These are phyloP conservation scores for Misgurnus mizolepis DNA, from an alignment of 2,113 vertebrate genomes.

Conservation along the genomic window DNA sequence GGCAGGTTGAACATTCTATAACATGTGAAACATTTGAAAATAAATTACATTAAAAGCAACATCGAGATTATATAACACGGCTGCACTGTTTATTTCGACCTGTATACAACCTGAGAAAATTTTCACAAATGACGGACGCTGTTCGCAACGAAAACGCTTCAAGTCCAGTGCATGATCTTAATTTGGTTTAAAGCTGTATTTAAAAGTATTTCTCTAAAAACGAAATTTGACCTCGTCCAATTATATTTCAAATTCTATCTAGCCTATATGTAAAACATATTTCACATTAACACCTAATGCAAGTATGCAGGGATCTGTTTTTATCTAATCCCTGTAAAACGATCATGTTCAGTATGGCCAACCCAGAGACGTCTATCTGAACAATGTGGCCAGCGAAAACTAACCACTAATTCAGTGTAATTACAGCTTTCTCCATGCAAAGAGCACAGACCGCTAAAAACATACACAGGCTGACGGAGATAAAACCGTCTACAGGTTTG, in stretches of 20 bases:
- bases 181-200: background rate
- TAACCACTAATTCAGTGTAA: constrained; percentile 31
- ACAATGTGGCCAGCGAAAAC: constrained; percentile 8
- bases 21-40: constrained; percentile 16
- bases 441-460: constrained; percentile 8
- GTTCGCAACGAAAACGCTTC: background rate
- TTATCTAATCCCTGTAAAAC: background rate
- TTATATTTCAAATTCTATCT: constrained; percentile 12
- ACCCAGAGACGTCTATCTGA: constrained; percentile 12
- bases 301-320: background rate
- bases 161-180: background rate
- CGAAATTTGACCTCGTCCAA: background rate
- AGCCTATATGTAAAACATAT: constrained; percentile 1
- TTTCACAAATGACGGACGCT: background rate
- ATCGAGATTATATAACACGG: background rate
- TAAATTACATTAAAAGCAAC: constrained; percentile 34
- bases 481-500: constrained; percentile 26
- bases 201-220: background rate
- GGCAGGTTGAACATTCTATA: constrained; percentile 3
- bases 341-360: background rate
- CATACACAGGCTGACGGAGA: background rate
- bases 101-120: constrained; percentile 46
- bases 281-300: background rate
- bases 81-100: constrained; percentile 4
- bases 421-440: background rate